Conservation (phyloP, 1,140 invertebrate genomes). For the Drosophila yakuba region DNA sequence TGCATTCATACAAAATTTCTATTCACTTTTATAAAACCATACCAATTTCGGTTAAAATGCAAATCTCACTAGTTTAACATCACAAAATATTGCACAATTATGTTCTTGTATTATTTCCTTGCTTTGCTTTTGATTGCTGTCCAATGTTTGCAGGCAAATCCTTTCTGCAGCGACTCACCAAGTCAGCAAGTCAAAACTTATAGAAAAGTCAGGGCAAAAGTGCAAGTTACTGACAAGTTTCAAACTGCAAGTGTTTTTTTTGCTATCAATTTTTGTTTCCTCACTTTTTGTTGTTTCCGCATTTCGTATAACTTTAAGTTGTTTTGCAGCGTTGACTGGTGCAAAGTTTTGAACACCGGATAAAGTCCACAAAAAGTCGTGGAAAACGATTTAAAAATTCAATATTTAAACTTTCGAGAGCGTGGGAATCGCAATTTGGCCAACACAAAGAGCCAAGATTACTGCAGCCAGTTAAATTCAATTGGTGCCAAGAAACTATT, state of each 20-base stretch:
- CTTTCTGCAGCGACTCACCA: constrained; percentile 3
- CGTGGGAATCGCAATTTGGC: too few species aligned
- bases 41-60: too few species aligned
- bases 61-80: too few species aligned
- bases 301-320: constrained; percentile 30
- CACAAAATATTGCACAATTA: too few species aligned
- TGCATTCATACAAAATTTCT: too few species aligned
- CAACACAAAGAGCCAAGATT: too few species aligned
- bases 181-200: background rate
- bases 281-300: background rate
- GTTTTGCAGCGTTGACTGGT: constrained; percentile 17
- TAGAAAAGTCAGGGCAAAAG: constrained; percentile 20
- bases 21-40: too few species aligned
- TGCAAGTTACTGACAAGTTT: constrained; percentile 52
- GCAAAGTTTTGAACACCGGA: constrained; percentile 8
- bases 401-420: background rate
- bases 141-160: background rate
- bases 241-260: constrained; percentile 36
- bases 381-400: constrained; percentile 7
- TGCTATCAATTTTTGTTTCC: constrained; percentile 25
- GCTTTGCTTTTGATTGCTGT: too few species aligned
- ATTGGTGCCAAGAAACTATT: background rate
- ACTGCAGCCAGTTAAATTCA: background rate
- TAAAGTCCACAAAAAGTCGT: constrained; percentile 1
- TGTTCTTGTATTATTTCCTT: background rate